Base-by-base conservation (phyloP, 35 echinoderm and acorn worm species). In the Stichopus chloronotus region DNA sequence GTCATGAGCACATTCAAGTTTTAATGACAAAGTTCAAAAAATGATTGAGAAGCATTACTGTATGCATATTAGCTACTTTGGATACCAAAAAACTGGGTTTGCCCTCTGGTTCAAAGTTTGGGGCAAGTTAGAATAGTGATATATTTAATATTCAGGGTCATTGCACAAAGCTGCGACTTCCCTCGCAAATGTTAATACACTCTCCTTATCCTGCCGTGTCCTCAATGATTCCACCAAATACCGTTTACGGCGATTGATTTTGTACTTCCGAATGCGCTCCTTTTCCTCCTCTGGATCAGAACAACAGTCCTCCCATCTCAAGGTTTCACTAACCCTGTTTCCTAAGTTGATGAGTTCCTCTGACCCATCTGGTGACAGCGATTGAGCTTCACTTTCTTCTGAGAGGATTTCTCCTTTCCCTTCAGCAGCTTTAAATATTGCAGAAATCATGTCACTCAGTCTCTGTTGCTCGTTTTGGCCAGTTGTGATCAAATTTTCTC, bases 221-320 rank as follows among this genome's bases (percentile, higher is more conserved):
- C 94, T 71, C 14, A 96, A 80, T 9, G 90, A 74, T 24, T 96
- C 97, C 9, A 92, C 92, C 60, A 99, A 88, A 80, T 99, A 99
- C 59, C 97, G 61, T 72, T 99, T 99, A 25, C 97, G 25, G 6
- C 97, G 69, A 63, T 99, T 99, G 14, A 99, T 92, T 94, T 99
- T 99, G 86, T 99, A 99, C 21, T 71, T 79, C 30, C 95, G 71
- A 21, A 99, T 95, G 25, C 97, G 68, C 80, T 95, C 94, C 55
- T 90, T 88, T 78, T 99, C 97, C 21, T 96, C 90, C 12, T 94
- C 94, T 57, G 95, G 88, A 23, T 99, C 94, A 22, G 93, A 94
- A 16, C 94, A 91, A 17, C 61, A 82, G 53, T 93, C 90, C 20
- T 99, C 94, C 97, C 97, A 99, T n/a, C 97, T 90, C 24, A 99